Percentiles rank a stretch among this genome's conserved stretches.
These are phyloP conservation scores for Hystrix cristata DNA, from an alignment of 2,113 vertebrate genomes.

Conservation along the genomic window DNA sequence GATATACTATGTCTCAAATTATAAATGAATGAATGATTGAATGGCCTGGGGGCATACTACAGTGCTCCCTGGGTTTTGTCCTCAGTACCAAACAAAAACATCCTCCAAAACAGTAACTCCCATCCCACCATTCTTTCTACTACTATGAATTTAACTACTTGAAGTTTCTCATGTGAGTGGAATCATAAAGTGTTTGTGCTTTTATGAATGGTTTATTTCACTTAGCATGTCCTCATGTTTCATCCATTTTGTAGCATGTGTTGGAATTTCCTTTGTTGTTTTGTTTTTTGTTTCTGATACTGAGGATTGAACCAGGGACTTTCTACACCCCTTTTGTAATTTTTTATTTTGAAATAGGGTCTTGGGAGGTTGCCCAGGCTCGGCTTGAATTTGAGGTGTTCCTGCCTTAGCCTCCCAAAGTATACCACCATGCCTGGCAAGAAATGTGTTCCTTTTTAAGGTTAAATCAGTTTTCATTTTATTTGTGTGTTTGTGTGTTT, in stretches of 20 bases:
- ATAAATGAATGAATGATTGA: not conserved
- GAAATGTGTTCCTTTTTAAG: not conserved
- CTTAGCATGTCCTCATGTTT: not conserved
- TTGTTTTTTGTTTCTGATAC: not conserved
- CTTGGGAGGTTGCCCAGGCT: not conserved
- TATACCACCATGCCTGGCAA: not conserved
- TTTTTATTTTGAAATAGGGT: not conserved
- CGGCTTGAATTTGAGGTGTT: not conserved
- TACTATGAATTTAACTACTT: not conserved
- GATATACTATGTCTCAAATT: not conserved
- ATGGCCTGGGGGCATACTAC: not conserved
- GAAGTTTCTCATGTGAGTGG: not conserved
- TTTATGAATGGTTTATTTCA: slow-evolving; percentile 2
- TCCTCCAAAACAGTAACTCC: not conserved
- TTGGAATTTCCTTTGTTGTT: not conserved
- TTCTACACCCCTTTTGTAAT: not conserved
- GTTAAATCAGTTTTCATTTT: not conserved
- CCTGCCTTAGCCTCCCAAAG: not conserved
- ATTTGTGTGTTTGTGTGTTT: not conserved
- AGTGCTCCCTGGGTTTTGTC: not conserved
- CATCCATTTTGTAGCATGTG: not conserved
- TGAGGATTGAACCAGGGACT: not conserved
- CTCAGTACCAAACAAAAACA: not conserved
- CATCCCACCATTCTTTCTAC: not conserved
- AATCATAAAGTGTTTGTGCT: not conserved